phyloP scores from a whole-genome alignment of 1,140 invertebrate species.

The Meloidogyne hapla region DNA sequence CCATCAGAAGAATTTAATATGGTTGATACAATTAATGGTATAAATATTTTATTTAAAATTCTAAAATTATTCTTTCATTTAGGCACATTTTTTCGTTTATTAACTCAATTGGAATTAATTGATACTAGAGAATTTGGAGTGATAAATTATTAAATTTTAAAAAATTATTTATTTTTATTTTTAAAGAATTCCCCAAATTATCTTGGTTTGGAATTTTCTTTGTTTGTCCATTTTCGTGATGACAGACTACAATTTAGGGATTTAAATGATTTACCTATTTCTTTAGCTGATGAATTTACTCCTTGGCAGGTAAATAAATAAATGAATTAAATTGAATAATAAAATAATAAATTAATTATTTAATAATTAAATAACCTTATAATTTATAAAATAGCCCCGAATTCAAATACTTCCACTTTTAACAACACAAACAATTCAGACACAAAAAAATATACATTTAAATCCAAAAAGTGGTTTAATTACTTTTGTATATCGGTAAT shows the following conservation, averaged over 20 bases:
- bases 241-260: slow-evolving; percentile 47
- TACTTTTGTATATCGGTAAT: slow-evolving; percentile 42
- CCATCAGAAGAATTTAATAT: slow-evolving; percentile 46
- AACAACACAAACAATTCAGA: slow-evolving; percentile 1
- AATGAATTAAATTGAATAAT: slow-evolving; percentile 5
- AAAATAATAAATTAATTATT: neutral
- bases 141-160: slow-evolving; percentile 12
- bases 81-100: slow-evolving; percentile 45
- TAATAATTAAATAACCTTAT: neutral
- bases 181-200: slow-evolving; percentile 22
- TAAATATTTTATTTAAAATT: neutral
- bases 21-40: slow-evolving; percentile 47
- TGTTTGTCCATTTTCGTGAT: slow-evolving; percentile 41
- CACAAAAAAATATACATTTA: slow-evolving; percentile 31
- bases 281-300: slow-evolving; percentile 44
- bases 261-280: slow-evolving; percentile 28
- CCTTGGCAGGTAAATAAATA: slow-evolving; percentile 33
- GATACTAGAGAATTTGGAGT: slow-evolving; percentile 17
- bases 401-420: slow-evolving; percentile 16
- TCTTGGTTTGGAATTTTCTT: slow-evolving; percentile 31
- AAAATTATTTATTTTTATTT: neutral
- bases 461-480: slow-evolving; percentile 54
- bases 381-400: neutral
- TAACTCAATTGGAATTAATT: slow-evolving; percentile 24
- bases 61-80: neutral